phyloP scores from a whole-genome alignment of 2,888 invertebrate species.

The Apodemia zela region DNA sequence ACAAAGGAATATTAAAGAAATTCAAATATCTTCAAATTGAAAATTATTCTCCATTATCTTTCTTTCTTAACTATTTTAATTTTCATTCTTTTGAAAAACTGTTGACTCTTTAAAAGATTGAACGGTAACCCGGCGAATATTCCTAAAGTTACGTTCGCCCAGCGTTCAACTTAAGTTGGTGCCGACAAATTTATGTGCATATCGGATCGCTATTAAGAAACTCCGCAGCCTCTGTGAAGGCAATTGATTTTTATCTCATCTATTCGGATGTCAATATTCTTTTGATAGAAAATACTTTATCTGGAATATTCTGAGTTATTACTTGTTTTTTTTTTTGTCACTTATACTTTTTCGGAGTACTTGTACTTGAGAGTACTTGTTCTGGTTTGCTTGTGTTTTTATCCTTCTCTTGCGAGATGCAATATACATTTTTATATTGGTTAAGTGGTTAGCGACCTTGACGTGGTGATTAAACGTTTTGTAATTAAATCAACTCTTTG shows the following conservation, averaged over 20 bases:
- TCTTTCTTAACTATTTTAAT: constrained; percentile 12
- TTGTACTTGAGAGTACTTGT: not conserved
- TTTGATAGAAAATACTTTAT: constrained; percentile 15
- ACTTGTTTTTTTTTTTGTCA: constrained; percentile 8
- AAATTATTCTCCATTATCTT: constrained; percentile 2
- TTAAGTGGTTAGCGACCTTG: too few species aligned
- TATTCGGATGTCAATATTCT: constrained; percentile 17
- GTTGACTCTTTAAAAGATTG: constrained; percentile 15
- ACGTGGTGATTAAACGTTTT: too few species aligned
- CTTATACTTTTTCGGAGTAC: not conserved
- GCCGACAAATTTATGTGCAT: constrained; percentile 63
- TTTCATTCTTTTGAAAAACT: constrained; percentile 7
- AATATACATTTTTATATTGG: too few species aligned
- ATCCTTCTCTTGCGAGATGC: too few species aligned
- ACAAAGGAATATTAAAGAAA: not conserved
- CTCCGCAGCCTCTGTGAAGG: constrained; percentile 32
- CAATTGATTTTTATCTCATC: constrained; percentile 17
- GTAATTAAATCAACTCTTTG: too few species aligned
- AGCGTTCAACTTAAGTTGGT: constrained; percentile 13
- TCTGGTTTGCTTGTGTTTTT: not conserved
- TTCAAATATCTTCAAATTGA: not conserved
- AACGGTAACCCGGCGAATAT: constrained; percentile 25
- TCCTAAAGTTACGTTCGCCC: constrained; percentile 30
- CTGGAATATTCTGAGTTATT: constrained; percentile 10
- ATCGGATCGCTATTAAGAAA: constrained; percentile 51